These are phyloP conservation scores for Equus przewalskii DNA, from an alignment of 2,113 vertebrate species.

Conservation along the genomic window DNA sequence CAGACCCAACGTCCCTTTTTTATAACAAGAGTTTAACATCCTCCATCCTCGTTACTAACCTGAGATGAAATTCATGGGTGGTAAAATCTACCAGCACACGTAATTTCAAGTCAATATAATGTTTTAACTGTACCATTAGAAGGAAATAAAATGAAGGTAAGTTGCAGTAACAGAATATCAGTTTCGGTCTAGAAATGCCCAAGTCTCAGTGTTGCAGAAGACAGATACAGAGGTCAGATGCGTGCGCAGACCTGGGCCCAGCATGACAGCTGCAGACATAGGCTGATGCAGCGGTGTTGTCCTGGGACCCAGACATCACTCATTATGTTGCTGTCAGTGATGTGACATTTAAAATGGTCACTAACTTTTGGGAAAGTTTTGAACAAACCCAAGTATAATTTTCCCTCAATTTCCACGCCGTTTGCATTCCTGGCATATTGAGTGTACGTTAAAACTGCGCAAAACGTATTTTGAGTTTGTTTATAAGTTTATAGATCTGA, in stretches of 20 bases:
- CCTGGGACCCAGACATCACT: accelerated
- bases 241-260: accelerated
- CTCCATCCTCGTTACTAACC: background rate
- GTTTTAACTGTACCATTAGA: background rate
- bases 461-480: background rate
- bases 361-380: background rate
- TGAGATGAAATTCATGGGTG: background rate
- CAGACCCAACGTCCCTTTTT: background rate
- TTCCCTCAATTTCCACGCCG: background rate
- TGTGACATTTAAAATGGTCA: background rate
- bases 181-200: background rate
- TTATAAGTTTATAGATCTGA: background rate
- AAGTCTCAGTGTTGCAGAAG: background rate
- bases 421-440: background rate
- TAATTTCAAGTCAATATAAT: background rate
- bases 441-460: accelerated
- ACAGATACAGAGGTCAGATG: accelerated
- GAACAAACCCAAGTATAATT: background rate
- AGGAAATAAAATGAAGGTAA: background rate
- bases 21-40: background rate
- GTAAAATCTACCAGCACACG: too few species aligned
- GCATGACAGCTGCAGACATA: accelerated
- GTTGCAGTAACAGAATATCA: too few species aligned
- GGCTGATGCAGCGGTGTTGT: accelerated
- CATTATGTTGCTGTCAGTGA: background rate